These are phyloP conservation scores for Cynopterus sphinx DNA, from an alignment of 2,797 vertebrate genomes.

Conservation along the genomic window DNA sequence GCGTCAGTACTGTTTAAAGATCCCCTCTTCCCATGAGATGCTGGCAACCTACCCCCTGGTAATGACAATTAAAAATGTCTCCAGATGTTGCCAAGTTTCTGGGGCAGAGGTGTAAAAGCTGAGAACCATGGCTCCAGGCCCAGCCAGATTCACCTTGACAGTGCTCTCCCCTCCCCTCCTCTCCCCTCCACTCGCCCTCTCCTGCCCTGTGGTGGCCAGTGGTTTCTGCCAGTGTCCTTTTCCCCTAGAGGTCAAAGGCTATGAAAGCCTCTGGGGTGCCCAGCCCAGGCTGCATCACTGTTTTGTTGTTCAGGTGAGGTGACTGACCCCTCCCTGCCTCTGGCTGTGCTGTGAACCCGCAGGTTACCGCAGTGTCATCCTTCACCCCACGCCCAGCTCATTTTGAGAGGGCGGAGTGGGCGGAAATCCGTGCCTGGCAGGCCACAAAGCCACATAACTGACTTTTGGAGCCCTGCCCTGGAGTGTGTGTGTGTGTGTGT, in stretches of 20 bases:
- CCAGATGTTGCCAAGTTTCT: neutral
- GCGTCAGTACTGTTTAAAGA: neutral
- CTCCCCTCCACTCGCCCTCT: neutral
- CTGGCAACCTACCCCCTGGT: neutral
- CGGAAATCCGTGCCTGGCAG: conserved; percentile 75
- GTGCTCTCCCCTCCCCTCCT: neutral
- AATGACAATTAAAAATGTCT: neutral
- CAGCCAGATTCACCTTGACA: neutral
- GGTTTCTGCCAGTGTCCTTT: neutral
- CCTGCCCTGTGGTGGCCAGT: neutral
- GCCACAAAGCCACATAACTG: conserved; percentile 78
- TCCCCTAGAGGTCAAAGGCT: neutral
- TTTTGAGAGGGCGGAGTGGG: conserved; percentile 76
- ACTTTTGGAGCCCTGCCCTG: conserved; percentile 59
- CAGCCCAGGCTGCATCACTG: neutral
- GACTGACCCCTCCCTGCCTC: neutral
- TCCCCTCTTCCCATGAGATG: neutral
- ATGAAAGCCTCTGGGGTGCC: neutral
- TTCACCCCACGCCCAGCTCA: neutral
- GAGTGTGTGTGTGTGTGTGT: neutral
- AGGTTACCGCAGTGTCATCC: neutral
- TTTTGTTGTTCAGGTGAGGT: conserved; percentile 5
- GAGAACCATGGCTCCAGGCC: neutral
- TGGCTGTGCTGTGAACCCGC: neutral
- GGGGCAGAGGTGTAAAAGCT: neutral